These are phyloP conservation scores for Agrilus cyanescens DNA, from an alignment of 2,888 invertebrate genomes.

Conservation along the genomic window DNA sequence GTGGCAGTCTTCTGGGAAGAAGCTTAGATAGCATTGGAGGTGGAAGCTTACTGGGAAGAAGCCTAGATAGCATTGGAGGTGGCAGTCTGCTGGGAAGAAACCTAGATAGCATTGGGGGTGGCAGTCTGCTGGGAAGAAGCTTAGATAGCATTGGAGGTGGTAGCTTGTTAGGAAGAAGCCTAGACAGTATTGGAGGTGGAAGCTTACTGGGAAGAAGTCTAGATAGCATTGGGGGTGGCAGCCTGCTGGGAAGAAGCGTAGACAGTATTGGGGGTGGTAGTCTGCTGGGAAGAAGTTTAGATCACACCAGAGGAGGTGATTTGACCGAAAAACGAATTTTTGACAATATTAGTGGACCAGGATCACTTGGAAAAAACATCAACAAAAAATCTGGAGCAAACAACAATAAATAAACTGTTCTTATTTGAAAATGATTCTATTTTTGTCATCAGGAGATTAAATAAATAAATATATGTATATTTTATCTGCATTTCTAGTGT, in stretches of 20 bases:
- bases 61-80: slow-evolving; percentile 14
- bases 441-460: too few species aligned
- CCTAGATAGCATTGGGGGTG: slow-evolving; percentile 15
- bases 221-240: slow-evolving; percentile 15
- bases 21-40: slow-evolving; percentile 14
- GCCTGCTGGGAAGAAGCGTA: slow-evolving; percentile 12
- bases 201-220: slow-evolving; percentile 10
- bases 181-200: slow-evolving; percentile 16
- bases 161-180: slow-evolving; percentile 10
- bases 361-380: too few species aligned
- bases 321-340: slow-evolving; percentile 12
- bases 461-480: too few species aligned
- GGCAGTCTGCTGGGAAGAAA: slow-evolving; percentile 13
- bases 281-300: slow-evolving; percentile 9
- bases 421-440: too few species aligned
- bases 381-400: too few species aligned
- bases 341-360: background rate
- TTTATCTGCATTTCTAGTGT: too few species aligned
- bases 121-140: slow-evolving; percentile 10
- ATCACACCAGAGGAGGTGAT: slow-evolving; percentile 16
- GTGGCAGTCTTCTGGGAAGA: slow-evolving; percentile 8
- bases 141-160: slow-evolving; percentile 16
- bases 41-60: slow-evolving; percentile 10
- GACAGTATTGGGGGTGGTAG: slow-evolving; percentile 15
- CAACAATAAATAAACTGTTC: too few species aligned